Evolutionary conservation across 2,797 vertebrate species (phyloP).

Genomic region (Molossus alvarezi): DNA sequence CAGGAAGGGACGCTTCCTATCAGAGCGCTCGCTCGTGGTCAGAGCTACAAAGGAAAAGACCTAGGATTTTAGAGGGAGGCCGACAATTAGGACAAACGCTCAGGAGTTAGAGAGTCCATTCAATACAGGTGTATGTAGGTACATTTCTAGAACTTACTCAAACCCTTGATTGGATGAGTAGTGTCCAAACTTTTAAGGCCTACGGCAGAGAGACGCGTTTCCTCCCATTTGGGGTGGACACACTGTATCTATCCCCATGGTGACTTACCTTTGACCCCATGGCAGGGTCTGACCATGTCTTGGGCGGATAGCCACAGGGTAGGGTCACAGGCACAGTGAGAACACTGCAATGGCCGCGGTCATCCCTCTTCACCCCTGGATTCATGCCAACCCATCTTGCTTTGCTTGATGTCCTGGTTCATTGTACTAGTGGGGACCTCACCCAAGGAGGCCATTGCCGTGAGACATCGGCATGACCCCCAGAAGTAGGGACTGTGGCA

Average conservation of each 20-base stretch:
- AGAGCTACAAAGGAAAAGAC: not conserved
- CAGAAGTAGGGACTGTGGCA: not conserved
- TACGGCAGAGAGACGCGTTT: not conserved
- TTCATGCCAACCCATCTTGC: not conserved
- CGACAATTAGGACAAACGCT: not conserved
- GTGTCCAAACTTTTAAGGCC: not conserved
- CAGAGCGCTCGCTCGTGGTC: not conserved
- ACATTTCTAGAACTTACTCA: not conserved
- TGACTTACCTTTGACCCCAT: not conserved
- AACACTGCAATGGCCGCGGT: not conserved
- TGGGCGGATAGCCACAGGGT: not conserved
- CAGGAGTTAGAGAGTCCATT: not conserved
- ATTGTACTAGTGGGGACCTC: not conserved
- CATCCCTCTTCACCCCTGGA: no score
- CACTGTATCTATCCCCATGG: not conserved
- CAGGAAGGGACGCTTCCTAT: not conserved
- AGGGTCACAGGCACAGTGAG: not conserved
- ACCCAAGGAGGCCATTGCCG: fast-evolving
- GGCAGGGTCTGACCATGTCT: not conserved
- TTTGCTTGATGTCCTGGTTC: not conserved
- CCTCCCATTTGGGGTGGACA: not conserved
- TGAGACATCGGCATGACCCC: not conserved
- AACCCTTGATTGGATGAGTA: not conserved
- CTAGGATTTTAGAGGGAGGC: not conserved
- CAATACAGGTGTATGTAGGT: not conserved